phyloP scores from a whole-genome alignment of 2,888 invertebrate species.

The Spodoptera picta region DNA sequence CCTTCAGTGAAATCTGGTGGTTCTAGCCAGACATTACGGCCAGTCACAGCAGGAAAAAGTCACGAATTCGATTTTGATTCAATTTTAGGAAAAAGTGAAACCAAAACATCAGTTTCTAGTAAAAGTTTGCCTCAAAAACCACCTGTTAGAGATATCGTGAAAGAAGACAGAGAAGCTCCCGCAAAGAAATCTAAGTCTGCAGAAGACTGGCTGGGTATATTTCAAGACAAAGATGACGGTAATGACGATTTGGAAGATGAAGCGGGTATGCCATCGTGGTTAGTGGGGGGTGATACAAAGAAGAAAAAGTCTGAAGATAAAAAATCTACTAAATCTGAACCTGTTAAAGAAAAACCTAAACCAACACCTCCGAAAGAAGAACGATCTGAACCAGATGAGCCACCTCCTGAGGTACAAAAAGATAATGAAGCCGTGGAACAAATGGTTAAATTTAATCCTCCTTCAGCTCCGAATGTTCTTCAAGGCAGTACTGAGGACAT shows the following conservation, averaged over 20 bases:
- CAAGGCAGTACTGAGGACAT: slow-evolving; percentile 77
- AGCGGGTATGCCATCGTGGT: slow-evolving; percentile 80
- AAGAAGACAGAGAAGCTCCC: slow-evolving; percentile 64
- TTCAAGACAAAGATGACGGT: slow-evolving; percentile 73
- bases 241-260: slow-evolving; percentile 66
- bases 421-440: slow-evolving; percentile 35
- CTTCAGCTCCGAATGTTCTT: slow-evolving; percentile 48
- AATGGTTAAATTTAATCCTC: slow-evolving; percentile 25
- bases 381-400: slow-evolving; percentile 42
- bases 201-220: slow-evolving; percentile 85
- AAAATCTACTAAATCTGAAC: slow-evolving; percentile 52
- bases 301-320: slow-evolving; percentile 68
- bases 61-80: slow-evolving; percentile 79
- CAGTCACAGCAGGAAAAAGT: slow-evolving; percentile 68
- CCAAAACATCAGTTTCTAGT: slow-evolving; percentile 59
- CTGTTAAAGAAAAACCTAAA: slow-evolving; percentile 51
- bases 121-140: slow-evolving; percentile 64
- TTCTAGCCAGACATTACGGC: slow-evolving; percentile 61
- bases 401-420: slow-evolving; percentile 27
- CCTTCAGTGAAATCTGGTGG: slow-evolving; percentile 70
- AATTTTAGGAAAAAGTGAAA: slow-evolving; percentile 73
- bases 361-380: slow-evolving; percentile 46
- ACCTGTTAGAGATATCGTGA: slow-evolving; percentile 59
- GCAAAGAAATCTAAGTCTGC: slow-evolving; percentile 70
- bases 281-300: slow-evolving; percentile 71